Evolutionary conservation across 2,797 vertebrate species (phyloP).

Genomic region (Acipenser oxyrinchus): DNA sequence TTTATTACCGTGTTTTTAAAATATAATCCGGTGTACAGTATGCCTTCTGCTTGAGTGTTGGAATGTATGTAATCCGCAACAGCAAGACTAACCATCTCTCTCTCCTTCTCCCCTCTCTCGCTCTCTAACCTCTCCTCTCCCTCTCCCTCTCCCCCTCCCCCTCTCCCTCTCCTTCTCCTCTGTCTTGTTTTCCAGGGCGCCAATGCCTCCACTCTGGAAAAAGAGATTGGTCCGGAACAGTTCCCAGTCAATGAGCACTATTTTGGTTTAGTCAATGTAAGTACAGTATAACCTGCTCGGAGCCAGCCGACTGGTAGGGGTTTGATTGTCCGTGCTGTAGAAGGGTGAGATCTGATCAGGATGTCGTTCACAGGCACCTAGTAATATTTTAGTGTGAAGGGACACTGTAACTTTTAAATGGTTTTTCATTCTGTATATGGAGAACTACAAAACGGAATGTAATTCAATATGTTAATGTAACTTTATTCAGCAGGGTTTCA

Average conservation of each 20-base stretch:
- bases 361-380: too few species aligned
- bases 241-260: constrained; percentile 75
- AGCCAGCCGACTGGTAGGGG: neutral
- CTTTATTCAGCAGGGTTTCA: too few species aligned
- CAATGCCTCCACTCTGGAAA: constrained; percentile 78
- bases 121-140: too few species aligned
- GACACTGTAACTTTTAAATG: neutral
- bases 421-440: neutral
- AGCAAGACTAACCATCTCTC: neutral
- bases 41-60: too few species aligned
- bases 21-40: neutral
- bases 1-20: neutral
- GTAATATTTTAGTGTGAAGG: neutral
- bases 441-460: too few species aligned
- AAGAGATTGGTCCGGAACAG: constrained; percentile 77
- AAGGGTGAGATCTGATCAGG: too few species aligned
- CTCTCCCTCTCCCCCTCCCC: neutral
- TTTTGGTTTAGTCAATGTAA: constrained; percentile 74
- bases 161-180: neutral
- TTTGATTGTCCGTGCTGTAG: neutral
- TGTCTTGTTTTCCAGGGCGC: constrained; percentile 52
- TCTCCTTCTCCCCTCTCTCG: neutral
- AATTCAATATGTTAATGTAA: too few species aligned
- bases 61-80: too few species aligned
- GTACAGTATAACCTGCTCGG: constrained; percentile 24